These are phyloP conservation scores for Indicator indicator DNA, from an alignment of 2,113 vertebrate genomes.

Conservation along the genomic window DNA sequence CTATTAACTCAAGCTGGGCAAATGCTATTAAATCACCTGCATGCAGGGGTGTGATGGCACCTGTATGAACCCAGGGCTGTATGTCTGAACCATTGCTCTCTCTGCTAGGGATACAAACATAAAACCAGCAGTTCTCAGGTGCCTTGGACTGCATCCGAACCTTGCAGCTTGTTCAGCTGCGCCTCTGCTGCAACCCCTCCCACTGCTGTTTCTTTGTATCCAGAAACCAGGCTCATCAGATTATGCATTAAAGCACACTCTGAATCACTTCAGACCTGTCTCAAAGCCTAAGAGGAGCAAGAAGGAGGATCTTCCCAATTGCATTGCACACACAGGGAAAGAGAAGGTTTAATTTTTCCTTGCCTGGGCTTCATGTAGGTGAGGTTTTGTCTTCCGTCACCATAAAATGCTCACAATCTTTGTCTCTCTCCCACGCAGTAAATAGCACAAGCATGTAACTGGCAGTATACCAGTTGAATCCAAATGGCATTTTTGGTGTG, in stretches of 20 bases:
- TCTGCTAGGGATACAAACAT: background rate
- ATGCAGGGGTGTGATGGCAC: background rate
- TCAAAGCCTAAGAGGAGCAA: background rate
- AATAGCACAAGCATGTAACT: background rate
- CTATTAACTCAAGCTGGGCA: background rate
- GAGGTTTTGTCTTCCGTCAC: background rate
- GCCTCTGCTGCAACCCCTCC: background rate
- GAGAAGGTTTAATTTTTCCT: background rate
- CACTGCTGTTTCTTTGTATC: background rate
- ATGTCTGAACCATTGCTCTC: background rate
- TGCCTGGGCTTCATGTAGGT: background rate
- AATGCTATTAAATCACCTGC: background rate
- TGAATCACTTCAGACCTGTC: background rate
- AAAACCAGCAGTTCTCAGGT: background rate
- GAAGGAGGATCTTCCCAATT: background rate
- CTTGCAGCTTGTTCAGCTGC: background rate
- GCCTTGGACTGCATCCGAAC: background rate
- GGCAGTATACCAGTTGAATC: constrained; percentile 11
- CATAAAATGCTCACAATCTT: background rate
- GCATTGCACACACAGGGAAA: background rate
- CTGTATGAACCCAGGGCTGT: background rate
- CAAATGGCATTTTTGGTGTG: background rate
- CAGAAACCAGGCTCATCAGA: background rate
- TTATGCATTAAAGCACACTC: background rate
- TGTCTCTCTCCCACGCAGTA: background rate